Evolutionary conservation across 2,113 vertebrate species (phyloP).

Genomic region (Bos taurus): DNA sequence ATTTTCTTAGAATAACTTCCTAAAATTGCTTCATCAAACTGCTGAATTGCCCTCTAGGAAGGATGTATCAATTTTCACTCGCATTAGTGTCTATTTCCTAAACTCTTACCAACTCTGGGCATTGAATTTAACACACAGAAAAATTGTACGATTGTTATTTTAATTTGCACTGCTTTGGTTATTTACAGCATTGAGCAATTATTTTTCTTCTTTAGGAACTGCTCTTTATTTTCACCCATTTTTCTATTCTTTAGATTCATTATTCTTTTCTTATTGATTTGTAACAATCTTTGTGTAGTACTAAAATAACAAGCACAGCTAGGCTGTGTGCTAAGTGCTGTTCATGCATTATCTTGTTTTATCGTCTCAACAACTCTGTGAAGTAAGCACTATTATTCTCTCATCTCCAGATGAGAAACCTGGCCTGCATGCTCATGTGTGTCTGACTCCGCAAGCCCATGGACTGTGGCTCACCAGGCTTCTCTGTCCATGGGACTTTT

Average conservation of each 20-base stretch:
- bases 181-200: neutral
- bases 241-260: neutral
- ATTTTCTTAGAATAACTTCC: neutral
- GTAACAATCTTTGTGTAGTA: neutral
- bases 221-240: neutral
- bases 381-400: neutral
- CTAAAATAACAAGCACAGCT: neutral
- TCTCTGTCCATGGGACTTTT: neutral
- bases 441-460: neutral
- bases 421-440: neutral
- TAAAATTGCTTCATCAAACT: neutral
- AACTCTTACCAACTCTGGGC: neutral
- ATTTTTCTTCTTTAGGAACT: neutral
- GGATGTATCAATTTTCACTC: neutral
- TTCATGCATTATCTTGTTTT: neutral
- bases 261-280: slow-evolving; percentile 4
- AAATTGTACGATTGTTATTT: neutral
- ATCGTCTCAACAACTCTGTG: neutral
- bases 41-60: neutral
- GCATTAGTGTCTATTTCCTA: neutral
- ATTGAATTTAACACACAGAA: neutral
- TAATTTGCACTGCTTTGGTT: neutral
- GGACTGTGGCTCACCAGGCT: neutral
- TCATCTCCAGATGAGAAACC: neutral
- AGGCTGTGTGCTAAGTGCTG: neutral